Evolutionary conservation across 1,140 invertebrate genomes (phyloP), one percentile per base, ranked within the genome.

Genomic region (Triops cancriformis): DNA sequence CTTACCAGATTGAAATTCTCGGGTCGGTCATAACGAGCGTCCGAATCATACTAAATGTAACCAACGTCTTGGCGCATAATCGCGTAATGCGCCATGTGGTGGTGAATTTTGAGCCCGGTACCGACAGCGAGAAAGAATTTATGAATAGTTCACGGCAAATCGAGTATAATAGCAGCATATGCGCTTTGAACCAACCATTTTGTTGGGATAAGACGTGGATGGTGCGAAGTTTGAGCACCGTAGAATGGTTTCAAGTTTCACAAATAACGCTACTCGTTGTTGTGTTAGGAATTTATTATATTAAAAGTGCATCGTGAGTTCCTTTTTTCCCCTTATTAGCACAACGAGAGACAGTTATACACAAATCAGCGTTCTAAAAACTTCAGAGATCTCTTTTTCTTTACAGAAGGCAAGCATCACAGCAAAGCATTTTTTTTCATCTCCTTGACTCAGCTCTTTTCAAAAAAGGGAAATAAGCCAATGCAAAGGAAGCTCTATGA

Each of bases 261-360:
- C 51, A 64, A 64, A 23, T 64, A 23, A 64, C 51, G 51, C 23
- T 64, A 23, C 23, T 64, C 18, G 7, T 18, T 64, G 51, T 64
- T 2, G 51, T 64, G 51, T 64, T 64, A 64, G 51, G 51, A 64
- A 64, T 64, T 64, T 64, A 64, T 64, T 64, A 64, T 64, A 64
- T 64, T 64, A 64, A 64, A 64, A 64, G 51, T 64, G 51, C 51
- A 23, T 64, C 51, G 51, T 64, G 51, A 64, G 51, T 64, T 64
- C 23, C 18, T 23, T 64, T 7, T 37, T 37, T 37, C 7, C 31
- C 31, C 7, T 37, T 37, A 4, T 37, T 4, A 37, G 31, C 31
- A 37, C 31, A 37, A 7, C 31, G 7, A 37, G 7, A 37, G 31
- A 37, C 31, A 37, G 31, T 4, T 37, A 37, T 37, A 37, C 31